Conservation (phyloP, 2,888 invertebrate genomes). For the Perdita meconis region DNA sequence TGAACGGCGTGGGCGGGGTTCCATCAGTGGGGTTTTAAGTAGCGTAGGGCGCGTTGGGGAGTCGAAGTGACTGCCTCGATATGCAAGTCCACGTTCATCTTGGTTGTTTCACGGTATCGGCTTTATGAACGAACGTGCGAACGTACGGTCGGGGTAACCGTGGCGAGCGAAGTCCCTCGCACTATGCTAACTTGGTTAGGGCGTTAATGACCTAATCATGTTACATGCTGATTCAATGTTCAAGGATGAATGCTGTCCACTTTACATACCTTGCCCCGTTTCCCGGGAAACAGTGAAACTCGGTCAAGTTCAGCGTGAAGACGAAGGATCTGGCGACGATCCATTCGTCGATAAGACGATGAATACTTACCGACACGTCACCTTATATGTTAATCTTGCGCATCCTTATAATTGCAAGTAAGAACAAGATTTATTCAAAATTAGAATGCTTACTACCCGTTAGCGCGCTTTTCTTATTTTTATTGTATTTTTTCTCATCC, state of each 20-base stretch:
- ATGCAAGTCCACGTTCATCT: constrained; percentile 61
- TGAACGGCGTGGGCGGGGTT: too few species aligned
- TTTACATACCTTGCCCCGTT: constrained; percentile 83
- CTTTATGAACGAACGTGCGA: constrained; percentile 78
- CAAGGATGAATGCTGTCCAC: constrained; percentile 84
- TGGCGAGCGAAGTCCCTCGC: constrained; percentile 82
- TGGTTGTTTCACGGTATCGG: constrained; percentile 70
- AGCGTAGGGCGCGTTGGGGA: not conserved
- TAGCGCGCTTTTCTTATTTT: too few species aligned
- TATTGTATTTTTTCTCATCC: too few species aligned
- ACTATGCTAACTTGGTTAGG: constrained; percentile 83
- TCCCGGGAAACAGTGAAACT: constrained; percentile 80
- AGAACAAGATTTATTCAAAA: not conserved
- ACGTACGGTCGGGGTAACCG: constrained; percentile 78
- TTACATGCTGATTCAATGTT: constrained; percentile 84
- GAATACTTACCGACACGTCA: not conserved
- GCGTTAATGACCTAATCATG: constrained; percentile 84
- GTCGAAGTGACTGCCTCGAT: constrained; percentile 18
- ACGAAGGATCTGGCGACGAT: constrained; percentile 50
- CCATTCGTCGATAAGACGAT: constrained; percentile 34
- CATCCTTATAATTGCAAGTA: not conserved
- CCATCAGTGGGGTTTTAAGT: too few species aligned
- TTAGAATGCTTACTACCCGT: too few species aligned
- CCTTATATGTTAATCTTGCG: not conserved
- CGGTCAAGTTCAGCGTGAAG: constrained; percentile 81